These are phyloP conservation scores for Lamprologus ornatipinnis DNA, from an alignment of 2,113 vertebrate species.

Conservation along the genomic window DNA sequence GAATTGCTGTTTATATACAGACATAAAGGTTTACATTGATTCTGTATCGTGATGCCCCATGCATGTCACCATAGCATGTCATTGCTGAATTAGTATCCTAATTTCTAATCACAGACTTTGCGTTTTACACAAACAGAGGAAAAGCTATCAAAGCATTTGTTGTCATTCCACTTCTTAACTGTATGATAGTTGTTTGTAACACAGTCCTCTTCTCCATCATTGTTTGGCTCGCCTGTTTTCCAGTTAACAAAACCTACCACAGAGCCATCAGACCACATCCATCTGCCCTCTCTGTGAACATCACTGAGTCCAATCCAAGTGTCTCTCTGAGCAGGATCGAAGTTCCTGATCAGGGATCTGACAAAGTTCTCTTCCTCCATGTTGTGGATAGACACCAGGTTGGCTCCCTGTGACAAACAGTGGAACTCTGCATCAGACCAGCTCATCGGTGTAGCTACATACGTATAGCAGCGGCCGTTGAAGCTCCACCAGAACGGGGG, in stretches of 20 bases:
- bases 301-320: background rate
- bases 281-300: background rate
- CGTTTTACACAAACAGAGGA: background rate
- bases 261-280: constrained; percentile 19
- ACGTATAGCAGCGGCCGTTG: too few relatives aligned
- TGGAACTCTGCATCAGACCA: too few relatives aligned
- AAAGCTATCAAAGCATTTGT: fast-evolving
- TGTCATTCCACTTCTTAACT: background rate
- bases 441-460: too few relatives aligned
- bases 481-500: too few relatives aligned
- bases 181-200: background rate
- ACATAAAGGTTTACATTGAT: too few relatives aligned
- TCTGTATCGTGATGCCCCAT: background rate
- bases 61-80: background rate
- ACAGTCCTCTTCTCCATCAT: background rate
- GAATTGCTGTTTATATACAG: too few relatives aligned
- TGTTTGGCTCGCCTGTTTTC: fast-evolving
- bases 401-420: too few relatives aligned
- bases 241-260: fast-evolving
- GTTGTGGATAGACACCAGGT: too few relatives aligned
- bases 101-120: background rate
- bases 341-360: background rate
- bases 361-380: background rate
- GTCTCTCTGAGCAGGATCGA: fast-evolving
- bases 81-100: background rate